Base-by-base conservation (phyloP, 2,113 vertebrate genomes). In the Microcebus griseorufus region DNA sequence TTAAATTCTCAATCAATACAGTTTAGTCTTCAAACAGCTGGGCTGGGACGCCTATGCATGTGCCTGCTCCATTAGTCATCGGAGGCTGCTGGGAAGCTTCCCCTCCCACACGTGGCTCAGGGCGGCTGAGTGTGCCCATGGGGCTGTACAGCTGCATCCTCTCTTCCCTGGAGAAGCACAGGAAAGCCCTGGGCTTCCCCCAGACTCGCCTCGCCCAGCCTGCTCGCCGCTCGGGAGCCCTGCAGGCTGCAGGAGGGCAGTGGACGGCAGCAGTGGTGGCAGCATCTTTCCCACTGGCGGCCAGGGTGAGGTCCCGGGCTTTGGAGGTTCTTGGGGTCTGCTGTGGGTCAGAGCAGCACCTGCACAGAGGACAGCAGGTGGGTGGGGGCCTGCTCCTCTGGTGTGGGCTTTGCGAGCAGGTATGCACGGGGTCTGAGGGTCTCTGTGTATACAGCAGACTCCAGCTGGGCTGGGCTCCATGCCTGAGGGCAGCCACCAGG, bases 1-100 rank as follows among this genome's bases (percentile, higher is more conserved):
- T 98, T 98, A 98, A 97, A 96, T 96, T 88, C 73, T 96, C 97
- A 96, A 65, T 98, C 72, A 62, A 83, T 98, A 76, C 88, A 95
- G 94, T 97, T 98, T 94, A 97, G 96, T 88, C 62, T 97, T 98
- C 97, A 94, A 96, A 97, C 94, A 34, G 18, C 91, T 94, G 93
- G 75, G 78, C 93, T 88, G 37, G 88, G 81, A 37, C 27, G 6
- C 72, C 14, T 37, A 96, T 76, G 34, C 25, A 94, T 37, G 42
- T 76, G 93, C 48, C 60, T 80, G 45, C 90, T 96, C 82, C 48
- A 83, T 95, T 96, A 93, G 94, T 98, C 93, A 0, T 0, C 75
- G 16, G 37, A 70, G 72, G 62, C 53, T 94, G 69, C 93, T 42
- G 94, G 73, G 94, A 94, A 89, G 76, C 32, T 62, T 88, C 84